A percentile compares a stretch with the other conserved stretches of the same genome.
Evolutionary conservation across 2,113 vertebrate genomes (phyloP).

Genomic region (Myanophis thanlyinensis): DNA sequence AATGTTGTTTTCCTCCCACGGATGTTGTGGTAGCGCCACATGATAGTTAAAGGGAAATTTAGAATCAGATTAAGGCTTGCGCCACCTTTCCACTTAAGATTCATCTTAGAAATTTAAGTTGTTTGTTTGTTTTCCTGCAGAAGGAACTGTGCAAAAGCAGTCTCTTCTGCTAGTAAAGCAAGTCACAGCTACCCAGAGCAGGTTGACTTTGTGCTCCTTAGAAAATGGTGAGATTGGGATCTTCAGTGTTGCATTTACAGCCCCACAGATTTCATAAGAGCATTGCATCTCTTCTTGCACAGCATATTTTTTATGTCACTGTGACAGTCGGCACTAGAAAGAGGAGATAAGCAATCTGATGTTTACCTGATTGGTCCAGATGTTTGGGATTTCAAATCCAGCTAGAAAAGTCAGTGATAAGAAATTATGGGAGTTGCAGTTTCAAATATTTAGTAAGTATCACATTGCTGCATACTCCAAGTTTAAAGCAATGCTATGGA

Average conservation of each 20-base stretch:
- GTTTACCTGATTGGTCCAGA: background rate
- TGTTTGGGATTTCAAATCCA: background rate
- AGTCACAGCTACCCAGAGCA: background rate
- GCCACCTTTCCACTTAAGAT: background rate
- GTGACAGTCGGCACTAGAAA: background rate
- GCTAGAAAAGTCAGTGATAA: background rate
- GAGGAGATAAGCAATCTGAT: background rate
- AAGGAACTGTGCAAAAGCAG: background rate
- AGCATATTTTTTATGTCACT: background rate
- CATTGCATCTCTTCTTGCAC: background rate
- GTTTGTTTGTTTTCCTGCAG: background rate
- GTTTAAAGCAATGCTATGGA: background rate
- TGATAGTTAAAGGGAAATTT: conserved; percentile 12
- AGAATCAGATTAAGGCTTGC: background rate
- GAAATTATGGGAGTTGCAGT: background rate
- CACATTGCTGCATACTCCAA: background rate
- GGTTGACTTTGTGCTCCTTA: background rate
- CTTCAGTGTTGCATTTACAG: background rate
- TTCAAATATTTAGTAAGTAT: background rate
- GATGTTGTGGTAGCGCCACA: conserved; percentile 8
- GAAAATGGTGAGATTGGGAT: background rate
- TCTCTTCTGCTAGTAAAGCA: background rate
- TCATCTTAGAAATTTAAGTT: background rate
- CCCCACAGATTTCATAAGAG: background rate
- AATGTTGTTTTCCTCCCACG: background rate